Base-by-base conservation (phyloP, 2,888 invertebrate genomes). In the Dastarcus helophoroides region DNA sequence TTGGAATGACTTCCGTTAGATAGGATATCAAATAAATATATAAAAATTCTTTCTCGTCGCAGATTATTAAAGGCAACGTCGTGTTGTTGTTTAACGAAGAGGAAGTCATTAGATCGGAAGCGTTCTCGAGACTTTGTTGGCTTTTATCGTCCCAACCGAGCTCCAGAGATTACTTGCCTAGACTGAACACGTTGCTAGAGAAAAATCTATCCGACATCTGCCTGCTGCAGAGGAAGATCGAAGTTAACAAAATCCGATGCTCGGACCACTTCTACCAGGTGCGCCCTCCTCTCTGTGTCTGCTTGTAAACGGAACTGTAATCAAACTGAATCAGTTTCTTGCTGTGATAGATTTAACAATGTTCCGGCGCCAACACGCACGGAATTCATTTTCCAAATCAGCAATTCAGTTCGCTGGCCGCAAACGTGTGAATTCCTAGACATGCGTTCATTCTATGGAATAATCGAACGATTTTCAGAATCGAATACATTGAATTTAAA, bases 1-100 rank as follows among this genome's bases (percentile, higher is more conserved):
- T 22, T 25, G 15, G 26, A 32, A 32, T 16, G 22, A 22, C 14
- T 7, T n/a, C n/a, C n/a, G n/a, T n/a, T n/a, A n/a, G n/a, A 17
- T 17, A 17, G n/a, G n/a, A 17, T 17, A 17, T 17, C 6, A 7
- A 7, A 7, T 17, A n/a, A 17, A 6, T 17, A n/a, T 7, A 10
- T 23, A 8, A 7, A 23, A 7, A 5, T 32, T 17, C n/a, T 16
- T 9, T 6, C 3, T 8, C n/a, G 29, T 40, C 40, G 9, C 36
- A 64, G 64, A 55, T 65, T 4, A 35, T 70, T 4, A 65, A 63
- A 45, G 64, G 64, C 16, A 71, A 71, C 42, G 45, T 64, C n/a
- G 53, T 64, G 19, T 49, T 70, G 19, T 43, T 71, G 19, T 69
- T 64, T 45, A 52, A 59, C 4, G 41, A 53, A 9, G 62, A 67